Percentiles rank a stretch among this genome's conserved stretches.
These are phyloP conservation scores for Xiphophorus birchmanni DNA, from an alignment of 2,797 vertebrate species.

Conservation along the genomic window DNA sequence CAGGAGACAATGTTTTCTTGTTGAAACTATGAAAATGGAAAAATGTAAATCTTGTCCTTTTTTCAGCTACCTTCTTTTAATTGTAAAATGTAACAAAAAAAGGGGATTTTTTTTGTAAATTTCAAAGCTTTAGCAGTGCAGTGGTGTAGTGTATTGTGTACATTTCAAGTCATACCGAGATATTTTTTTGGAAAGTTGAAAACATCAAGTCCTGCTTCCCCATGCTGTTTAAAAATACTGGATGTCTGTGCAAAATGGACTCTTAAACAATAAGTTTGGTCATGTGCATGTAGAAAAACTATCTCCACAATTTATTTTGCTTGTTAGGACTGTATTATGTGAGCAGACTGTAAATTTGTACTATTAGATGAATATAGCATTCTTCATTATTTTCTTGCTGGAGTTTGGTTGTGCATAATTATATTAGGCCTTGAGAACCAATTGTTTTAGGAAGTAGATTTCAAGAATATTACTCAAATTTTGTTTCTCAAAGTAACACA, in stretches of 20 bases:
- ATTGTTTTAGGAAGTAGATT: background rate
- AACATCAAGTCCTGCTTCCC: background rate
- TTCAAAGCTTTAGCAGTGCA: background rate
- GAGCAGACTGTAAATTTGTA: background rate
- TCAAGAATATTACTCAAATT: background rate
- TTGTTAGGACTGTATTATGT: background rate
- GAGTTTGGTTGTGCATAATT: background rate
- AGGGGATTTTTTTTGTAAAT: background rate
- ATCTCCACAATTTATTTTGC: background rate
- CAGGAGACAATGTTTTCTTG: constrained; percentile 1
- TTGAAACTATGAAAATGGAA: constrained; percentile 11
- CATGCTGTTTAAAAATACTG: background rate
- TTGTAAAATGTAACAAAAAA: background rate
- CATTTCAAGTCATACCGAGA: background rate
- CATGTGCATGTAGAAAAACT: background rate
- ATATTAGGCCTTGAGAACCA: background rate
- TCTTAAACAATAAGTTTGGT: background rate
- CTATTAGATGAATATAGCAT: background rate
- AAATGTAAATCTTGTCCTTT: constrained; percentile 15
- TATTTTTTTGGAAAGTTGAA: background rate
- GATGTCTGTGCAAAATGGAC: background rate
- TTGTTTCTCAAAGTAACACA: background rate
- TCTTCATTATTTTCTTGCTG: background rate
- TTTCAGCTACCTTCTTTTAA: background rate
- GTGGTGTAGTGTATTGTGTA: background rate